Evolutionary conservation across 2,888 invertebrate species (phyloP).

Genomic region (Physocephala rufipes): DNA sequence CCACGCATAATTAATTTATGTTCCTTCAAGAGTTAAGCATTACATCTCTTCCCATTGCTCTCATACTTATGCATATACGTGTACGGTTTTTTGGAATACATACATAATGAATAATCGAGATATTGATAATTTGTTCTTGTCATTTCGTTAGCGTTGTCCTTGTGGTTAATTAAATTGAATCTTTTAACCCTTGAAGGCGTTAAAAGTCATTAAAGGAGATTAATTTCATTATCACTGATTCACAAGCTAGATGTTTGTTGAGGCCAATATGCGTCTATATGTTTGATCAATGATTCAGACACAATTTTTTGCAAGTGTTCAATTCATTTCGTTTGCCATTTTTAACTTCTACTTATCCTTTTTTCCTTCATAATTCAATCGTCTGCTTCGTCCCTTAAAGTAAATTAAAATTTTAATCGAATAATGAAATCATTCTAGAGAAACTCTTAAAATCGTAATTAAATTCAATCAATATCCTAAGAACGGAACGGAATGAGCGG

Average conservation of each 20-base stretch:
- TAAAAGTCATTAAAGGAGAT: constrained; percentile 47
- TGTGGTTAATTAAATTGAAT: constrained; percentile 48
- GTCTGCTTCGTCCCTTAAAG: neutral
- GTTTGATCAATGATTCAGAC: neutral
- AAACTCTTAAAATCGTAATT: constrained; percentile 6
- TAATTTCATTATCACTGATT: constrained; percentile 41
- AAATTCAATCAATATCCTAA: neutral
- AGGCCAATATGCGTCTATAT: neutral
- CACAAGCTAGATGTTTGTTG: constrained; percentile 15
- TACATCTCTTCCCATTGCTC: too few relatives aligned
- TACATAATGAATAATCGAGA: too few relatives aligned
- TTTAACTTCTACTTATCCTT: neutral
- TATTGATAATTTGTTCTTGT: too few relatives aligned
- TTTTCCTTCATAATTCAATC: neutral
- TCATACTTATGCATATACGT: too few relatives aligned
- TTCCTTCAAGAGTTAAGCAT: too few relatives aligned
- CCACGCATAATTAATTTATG: too few relatives aligned
- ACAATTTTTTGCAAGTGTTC: constrained; percentile 5
- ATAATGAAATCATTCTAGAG: constrained; percentile 15
- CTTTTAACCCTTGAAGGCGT: constrained; percentile 45
- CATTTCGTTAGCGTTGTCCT: constrained; percentile 34
- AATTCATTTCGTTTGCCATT: neutral
- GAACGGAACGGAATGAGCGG: too few relatives aligned
- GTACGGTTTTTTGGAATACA: too few relatives aligned
- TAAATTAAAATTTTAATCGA: constrained; percentile 27